These are phyloP conservation scores for Lumbricus terrestris DNA, from an alignment of 2,888 invertebrate species.

Conservation along the genomic window DNA sequence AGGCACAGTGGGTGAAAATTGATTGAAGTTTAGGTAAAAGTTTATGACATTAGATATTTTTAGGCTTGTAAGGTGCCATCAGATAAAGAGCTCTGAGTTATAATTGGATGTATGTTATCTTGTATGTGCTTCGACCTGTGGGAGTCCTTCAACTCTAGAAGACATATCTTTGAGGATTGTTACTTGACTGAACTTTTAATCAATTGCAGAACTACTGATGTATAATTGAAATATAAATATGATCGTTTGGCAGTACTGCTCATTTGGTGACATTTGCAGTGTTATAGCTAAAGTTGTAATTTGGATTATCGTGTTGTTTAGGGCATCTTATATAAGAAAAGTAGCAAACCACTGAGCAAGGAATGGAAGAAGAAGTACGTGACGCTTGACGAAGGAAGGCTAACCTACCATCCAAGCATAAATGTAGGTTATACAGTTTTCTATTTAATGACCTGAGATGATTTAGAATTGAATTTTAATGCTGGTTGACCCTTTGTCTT, in stretches of 20 bases:
- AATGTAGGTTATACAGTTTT: constrained; percentile 19
- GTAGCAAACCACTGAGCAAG: constrained; percentile 79
- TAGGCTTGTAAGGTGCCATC: background rate
- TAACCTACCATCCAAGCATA: constrained; percentile 28
- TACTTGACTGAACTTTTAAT: background rate
- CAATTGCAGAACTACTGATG: background rate
- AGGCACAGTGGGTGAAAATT: background rate
- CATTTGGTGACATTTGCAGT: background rate
- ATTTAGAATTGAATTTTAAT: constrained; percentile 66
- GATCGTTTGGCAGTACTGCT: background rate
- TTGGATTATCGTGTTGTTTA: constrained; percentile 38
- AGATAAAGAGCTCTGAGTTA: background rate
- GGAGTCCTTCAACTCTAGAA: background rate
- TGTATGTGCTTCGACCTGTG: background rate
- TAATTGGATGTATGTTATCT: background rate
- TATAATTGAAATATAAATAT: background rate
- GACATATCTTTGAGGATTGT: background rate
- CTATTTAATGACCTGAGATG: constrained; percentile 68
- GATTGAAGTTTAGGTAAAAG: background rate
- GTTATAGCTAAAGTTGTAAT: background rate
- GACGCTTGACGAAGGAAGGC: constrained; percentile 41
- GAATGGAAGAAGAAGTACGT: constrained; percentile 98
- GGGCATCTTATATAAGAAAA: constrained; percentile 92
- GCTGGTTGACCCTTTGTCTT: background rate
- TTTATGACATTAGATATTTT: background rate